Base-by-base conservation (phyloP, 2,797 vertebrate species). In the Lates japonicus region DNA sequence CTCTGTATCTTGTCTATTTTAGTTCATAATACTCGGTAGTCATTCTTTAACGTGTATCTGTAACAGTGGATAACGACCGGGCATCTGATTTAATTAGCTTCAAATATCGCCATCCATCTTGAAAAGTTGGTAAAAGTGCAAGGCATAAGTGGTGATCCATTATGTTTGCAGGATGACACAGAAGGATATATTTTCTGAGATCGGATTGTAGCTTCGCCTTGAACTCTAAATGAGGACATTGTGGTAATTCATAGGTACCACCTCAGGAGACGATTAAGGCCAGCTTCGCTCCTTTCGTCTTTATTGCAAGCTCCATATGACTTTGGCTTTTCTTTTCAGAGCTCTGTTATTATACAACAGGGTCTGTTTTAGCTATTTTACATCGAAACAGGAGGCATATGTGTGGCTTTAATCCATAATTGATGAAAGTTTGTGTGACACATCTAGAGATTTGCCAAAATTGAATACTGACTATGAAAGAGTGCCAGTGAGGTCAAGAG, bases 131-230 rank as follows among this genome's bases (percentile, higher is more conserved):
- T 5, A 57, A 20, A 17, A 55, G 10, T 59, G 9, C 9, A n/a
- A 3, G 8, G 1, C 12, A 42, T 13, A 1, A 55, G 25, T 2
- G 1, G 25, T 1, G 17, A 14, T 69, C 12, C 3, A 4, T 44
- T 68, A 7, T 80, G 83, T 69, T 84, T 76, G 39, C 86, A 99
- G 98, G 97, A 98, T 71, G 96, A 97, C 54, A 88, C 81, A 12
- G n/a, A 91, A 96, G 0, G 98, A 99, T 87, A 97, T 99, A 88
- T n/a, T 99, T 98, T 90, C 96, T 99, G 79, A n/a, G 97, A 99
- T 6, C 98, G 98, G 7, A 94, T 98, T 22, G 94, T 96, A 70
- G 92, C 97, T n/a, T 88, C 97, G 98, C 60, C 99, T 93, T 96
- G 98, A 95, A 97, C 98, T 2, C 92, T 99, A 84, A 99, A 99